Base-by-base conservation (phyloP, 92 coral and sea anemone species). In the Pocillopora grandis region DNA sequence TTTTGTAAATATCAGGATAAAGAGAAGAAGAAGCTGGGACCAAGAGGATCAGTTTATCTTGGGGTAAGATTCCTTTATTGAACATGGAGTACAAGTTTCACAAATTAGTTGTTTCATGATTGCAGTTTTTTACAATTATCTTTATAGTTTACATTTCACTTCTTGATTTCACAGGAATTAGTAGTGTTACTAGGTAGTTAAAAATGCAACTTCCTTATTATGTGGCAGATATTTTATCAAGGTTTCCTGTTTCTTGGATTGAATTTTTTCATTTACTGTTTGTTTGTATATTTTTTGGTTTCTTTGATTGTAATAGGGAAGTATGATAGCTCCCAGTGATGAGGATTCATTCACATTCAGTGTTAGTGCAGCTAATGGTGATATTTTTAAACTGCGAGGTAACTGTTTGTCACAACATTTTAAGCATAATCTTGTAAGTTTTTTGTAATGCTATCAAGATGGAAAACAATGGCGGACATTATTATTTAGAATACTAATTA, bases 311-410 rank as follows among this genome's bases (percentile, higher is more conserved):
- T 58, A 67, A 48, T 79, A 96, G 99, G 98, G 99, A 59, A 97
- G 98, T 56, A 93, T 92, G 66, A 93, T 96, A 58, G 89, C 98
- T 20, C 99, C 99, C 10, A 94, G 99, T 88, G 99, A 94, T 71
- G 99, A 96, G 73, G 99, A 96, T 62, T 96, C 99, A 10, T 95
- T 94, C 61, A 96, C 99, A 31, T 96, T 96, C 78, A 91, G 97
- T 81, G 99, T 96, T 42, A 96, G 92, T 89, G 99, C 99, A 27
- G 94, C 95, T 18, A 96, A 96, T 92, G 99, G 99, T 7, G 99
- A 96, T 84, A 91, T 96, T 68, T 96, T 96, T 79, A 96, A 92
- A 86, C 92, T 96, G 9, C 83, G 99, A 94, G 99, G 99, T 96
- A 90, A 57, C 16, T 12, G 60, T 15, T 10, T 27, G 48, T 5